Conservation (phyloP, 2,113 vertebrate species). For the Alethe diademata region DNA sequence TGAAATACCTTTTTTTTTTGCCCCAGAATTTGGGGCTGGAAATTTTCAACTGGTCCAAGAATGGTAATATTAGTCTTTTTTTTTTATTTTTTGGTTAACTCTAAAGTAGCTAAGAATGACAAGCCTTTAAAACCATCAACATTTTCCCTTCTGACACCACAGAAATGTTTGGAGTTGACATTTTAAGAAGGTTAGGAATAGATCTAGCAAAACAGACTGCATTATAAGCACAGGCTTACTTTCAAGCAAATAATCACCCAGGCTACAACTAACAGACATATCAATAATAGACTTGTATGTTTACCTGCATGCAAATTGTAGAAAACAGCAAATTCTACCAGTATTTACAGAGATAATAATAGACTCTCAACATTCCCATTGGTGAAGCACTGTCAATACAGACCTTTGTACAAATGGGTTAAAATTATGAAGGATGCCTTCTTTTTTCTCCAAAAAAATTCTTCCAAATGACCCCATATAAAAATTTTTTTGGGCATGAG, state of each 20-base stretch:
- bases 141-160: slow-evolving; percentile 20
- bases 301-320: neutral
- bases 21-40: neutral
- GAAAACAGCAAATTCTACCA: neutral
- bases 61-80: neutral
- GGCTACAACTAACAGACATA: neutral
- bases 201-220: slow-evolving; percentile 12
- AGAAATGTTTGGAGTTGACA: slow-evolving; percentile 40
- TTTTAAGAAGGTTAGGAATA: slow-evolving; percentile 29
- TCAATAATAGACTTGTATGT: neutral
- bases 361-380: neutral
- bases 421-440: neutral
- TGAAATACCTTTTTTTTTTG: neutral
- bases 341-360: neutral
- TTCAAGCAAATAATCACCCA: slow-evolving; percentile 23
- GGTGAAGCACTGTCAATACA: neutral
- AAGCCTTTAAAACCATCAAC: slow-evolving; percentile 31
- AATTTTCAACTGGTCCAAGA: neutral
- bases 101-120: neutral
- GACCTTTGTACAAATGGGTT: neutral
- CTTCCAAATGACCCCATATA: neutral
- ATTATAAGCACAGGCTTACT: neutral
- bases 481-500: neutral
- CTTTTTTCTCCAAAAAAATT: rapidly evolving
- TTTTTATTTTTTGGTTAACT: neutral